Base-by-base conservation (phyloP, 37 sponge, comb jelly and placozoan species). In the Agelas oroides region DNA sequence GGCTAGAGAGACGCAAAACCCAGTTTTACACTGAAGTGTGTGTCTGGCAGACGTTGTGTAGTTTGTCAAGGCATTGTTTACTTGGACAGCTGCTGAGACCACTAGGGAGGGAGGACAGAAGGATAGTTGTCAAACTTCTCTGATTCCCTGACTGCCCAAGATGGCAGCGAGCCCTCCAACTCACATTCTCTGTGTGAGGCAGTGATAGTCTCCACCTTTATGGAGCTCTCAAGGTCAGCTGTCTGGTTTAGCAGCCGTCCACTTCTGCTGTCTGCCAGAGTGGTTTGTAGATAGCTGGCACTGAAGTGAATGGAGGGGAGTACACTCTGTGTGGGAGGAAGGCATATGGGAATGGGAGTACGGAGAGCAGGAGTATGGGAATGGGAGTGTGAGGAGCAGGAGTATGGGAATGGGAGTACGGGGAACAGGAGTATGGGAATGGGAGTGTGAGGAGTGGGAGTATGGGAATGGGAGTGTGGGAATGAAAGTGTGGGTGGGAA, bases 1-100 rank as follows among this genome's bases (percentile, higher is more conserved):
- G n/a, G 79, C 66, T 0, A 86, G 60, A 36, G 71, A 62, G 62
- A 24, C 53, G n/a, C 86, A 86, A 53, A 38, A 53, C 19, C 86
- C 86, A 5, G 46, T 37, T 17, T 78, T 34, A 30, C 86, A 86
- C 8, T 3, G 46, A 52, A 86, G 78, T 53, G 59, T n/a, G 12
- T 64, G 35, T 3, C 14, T 59, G 16, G 70, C 33, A 61, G 70
- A 55, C 33, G 68, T 17, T 14, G 40, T 21, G 86, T 71, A 86
- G 62, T 20, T 16, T 0, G 46, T 24, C 24, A 86, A 61, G 19
- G 70, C n/a, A 18, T 0, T 2, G 46, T 37, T 86, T 5, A 78
- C 32, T 1, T 30, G 57, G 0, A 28, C 34, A 21, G 60, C 70
- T 21, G 78, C 53, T 17, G 20, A 24, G 8, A 32, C 14, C 67